These are phyloP conservation scores for Cercopithecus hamlyni DNA, from an alignment of 2,797 vertebrate species.

Conservation along the genomic window DNA sequence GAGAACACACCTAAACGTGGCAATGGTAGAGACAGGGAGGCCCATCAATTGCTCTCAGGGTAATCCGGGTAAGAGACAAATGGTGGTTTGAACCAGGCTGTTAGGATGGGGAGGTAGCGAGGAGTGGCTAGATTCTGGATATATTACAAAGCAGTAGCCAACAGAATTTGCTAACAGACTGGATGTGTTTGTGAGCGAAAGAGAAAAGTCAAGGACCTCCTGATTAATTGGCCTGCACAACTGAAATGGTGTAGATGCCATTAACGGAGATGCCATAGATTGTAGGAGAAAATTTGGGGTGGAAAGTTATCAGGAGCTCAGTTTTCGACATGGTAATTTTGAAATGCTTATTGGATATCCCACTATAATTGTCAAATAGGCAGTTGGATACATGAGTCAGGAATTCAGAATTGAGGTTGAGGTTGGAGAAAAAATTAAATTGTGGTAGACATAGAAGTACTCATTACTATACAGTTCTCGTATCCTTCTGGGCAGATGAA, in stretches of 20 bases:
- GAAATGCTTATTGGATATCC: neutral
- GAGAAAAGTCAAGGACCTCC: neutral
- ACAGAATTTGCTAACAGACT: neutral
- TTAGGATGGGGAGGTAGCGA: neutral
- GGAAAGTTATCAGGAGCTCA: neutral
- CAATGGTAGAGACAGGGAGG: neutral
- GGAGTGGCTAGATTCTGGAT: neutral
- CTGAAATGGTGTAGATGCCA: neutral
- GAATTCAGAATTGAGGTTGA: conserved; percentile 58
- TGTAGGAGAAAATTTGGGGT: neutral
- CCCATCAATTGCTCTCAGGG: neutral
- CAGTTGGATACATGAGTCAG: conserved; percentile 57
- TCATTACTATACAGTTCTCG: neutral
- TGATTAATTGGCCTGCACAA: neutral
- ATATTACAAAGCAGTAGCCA: neutral
- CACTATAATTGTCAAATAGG: neutral
- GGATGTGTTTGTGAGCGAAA: neutral
- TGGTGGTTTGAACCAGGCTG: neutral
- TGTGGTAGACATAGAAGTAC: conserved; percentile 27
- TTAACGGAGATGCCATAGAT: neutral
- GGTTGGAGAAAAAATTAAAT: conserved; percentile 18
- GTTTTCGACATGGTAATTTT: conserved; percentile 21
- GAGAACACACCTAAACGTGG: neutral
- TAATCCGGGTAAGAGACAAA: neutral
- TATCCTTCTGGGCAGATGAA: neutral